phyloP scores from a whole-genome alignment of 2,797 vertebrate genomes.

The Gallinago stenura region DNA sequence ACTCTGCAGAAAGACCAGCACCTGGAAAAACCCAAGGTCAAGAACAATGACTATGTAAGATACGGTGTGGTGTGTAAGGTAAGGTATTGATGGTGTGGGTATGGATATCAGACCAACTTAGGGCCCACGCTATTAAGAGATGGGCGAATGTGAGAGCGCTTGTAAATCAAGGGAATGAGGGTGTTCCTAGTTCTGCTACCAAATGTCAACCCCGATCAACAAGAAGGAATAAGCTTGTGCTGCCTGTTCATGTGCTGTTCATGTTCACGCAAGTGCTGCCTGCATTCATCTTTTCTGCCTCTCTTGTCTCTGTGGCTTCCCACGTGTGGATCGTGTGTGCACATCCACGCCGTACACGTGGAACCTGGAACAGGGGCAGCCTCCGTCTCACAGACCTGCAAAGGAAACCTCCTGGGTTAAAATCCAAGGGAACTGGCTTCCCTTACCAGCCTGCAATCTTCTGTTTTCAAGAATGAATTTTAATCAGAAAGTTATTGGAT shows the following conservation, averaged over 20 bases:
- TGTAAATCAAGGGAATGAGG: background rate
- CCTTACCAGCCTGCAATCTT: background rate
- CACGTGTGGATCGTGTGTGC: fast-evolving
- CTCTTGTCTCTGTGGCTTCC: background rate
- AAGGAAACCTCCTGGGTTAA: background rate
- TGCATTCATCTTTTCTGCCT: background rate
- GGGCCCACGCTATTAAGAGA: background rate
- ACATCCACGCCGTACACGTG: fast-evolving
- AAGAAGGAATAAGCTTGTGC: background rate
- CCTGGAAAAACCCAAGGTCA: background rate
- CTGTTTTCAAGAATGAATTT: background rate
- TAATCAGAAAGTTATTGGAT: background rate
- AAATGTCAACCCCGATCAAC: background rate
- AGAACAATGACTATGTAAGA: background rate
- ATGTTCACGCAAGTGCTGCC: background rate
- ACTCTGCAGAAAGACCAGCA: background rate
- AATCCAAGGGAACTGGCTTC: background rate
- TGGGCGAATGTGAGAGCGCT: background rate
- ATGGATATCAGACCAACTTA: background rate
- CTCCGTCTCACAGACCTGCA: background rate
- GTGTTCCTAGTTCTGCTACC: background rate
- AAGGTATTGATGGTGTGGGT: background rate
- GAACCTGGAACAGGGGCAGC: background rate
- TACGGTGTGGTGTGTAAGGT: too few relatives aligned
- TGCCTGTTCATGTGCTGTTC: background rate